Conservation (phyloP, 23 tunicate species). For the Styela plicata region DNA sequence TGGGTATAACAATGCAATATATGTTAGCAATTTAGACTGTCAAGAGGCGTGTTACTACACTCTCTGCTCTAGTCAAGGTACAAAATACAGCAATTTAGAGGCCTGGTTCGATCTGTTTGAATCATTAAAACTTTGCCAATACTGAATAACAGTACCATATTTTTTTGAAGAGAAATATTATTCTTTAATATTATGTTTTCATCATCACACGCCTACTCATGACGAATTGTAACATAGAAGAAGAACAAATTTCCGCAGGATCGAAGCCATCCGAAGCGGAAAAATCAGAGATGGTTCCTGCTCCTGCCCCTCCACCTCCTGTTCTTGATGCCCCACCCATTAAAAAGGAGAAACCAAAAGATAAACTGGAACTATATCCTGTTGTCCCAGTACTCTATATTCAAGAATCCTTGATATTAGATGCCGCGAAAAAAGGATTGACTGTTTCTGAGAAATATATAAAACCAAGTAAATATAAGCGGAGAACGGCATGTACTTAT, state of each 20-base stretch:
- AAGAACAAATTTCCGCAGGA: background rate
- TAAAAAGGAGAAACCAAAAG: background rate
- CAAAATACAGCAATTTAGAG: background rate
- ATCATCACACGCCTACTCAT: no score
- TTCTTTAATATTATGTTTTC: no score
- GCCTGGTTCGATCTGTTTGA: background rate
- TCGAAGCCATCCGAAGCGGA: background rate
- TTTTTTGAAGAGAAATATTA: no score
- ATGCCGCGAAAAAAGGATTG: conserved; percentile 19
- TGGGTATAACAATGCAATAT: no score
- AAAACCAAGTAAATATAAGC: background rate
- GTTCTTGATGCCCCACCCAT: no score
- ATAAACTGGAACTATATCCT: background rate
- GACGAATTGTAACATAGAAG: background rate
- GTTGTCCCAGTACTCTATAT: conserved; percentile 13
- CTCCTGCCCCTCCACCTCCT: no score
- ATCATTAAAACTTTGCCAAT: background rate
- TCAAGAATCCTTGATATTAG: conserved; percentile 3
- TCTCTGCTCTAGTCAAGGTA: no score
- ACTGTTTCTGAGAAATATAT: background rate
- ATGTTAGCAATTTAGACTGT: no score
- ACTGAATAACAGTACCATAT: no score
- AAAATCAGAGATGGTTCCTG: background rate
- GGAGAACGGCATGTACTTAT: background rate
- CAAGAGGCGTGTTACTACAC: no score